These are phyloP conservation scores for Melipona quadrifasciata DNA, from an alignment of 1,140 invertebrate genomes.

Conservation along the genomic window DNA sequence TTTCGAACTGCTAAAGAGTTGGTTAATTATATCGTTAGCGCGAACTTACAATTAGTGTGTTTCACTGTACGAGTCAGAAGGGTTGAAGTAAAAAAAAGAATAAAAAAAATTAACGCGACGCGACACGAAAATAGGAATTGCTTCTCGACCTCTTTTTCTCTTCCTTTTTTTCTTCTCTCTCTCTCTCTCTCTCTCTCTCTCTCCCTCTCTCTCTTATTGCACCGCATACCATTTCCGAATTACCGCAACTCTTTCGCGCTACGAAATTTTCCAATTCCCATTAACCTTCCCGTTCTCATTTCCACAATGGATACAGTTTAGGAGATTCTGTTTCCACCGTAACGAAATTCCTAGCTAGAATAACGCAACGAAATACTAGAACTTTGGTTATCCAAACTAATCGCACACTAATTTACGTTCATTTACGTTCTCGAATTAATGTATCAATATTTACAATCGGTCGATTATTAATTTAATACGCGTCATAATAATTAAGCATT, in stretches of 20 bases:
- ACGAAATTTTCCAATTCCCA: neutral
- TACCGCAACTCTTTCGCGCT: neutral
- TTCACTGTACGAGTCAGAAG: neutral
- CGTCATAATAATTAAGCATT: no score
- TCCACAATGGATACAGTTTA: no score
- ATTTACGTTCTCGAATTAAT: no score
- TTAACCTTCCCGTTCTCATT: neutral
- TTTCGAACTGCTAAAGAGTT: neutral
- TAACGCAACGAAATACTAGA: no score
- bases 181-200: no score
- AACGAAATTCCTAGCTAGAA: neutral
- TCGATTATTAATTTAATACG: no score
- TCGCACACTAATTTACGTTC: neutral
- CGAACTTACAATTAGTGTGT: neutral
- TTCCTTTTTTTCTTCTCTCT: no score
- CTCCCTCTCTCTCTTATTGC: neutral
- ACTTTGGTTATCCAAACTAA: neutral
- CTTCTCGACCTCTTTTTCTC: neutral
- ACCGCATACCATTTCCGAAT: neutral
- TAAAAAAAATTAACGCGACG: neutral
- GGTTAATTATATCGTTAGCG: neutral
- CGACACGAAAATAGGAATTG: neutral
- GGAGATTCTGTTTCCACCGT: no score
- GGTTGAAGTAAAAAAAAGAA: no score
- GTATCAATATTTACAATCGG: no score